These are phyloP conservation scores for Microplitis mediator DNA, from an alignment of 1,140 invertebrate genomes.

Conservation along the genomic window DNA sequence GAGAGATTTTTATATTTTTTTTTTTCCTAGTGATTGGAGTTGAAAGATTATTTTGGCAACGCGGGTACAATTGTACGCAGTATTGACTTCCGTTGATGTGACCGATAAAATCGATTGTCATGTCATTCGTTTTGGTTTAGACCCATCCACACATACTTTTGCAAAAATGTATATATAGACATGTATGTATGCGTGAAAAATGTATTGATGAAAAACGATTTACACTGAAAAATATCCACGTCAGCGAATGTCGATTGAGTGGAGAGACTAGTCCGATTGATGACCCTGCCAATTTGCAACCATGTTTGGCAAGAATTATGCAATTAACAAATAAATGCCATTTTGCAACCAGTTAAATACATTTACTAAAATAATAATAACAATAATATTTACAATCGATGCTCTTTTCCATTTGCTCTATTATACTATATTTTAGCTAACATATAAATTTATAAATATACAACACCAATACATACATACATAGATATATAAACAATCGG, in stretches of 20 bases:
- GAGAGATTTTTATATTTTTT: neutral
- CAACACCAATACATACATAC: neutral
- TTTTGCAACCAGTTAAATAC: constrained; percentile 44
- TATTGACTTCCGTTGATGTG: neutral
- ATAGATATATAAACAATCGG: neutral
- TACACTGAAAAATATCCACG: neutral
- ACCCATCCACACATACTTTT: too few species aligned
- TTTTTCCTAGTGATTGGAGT: neutral
- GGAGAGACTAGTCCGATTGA: constrained; percentile 40
- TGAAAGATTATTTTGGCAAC: neutral
- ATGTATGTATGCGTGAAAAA: too few species aligned
- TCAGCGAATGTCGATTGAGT: constrained; percentile 8
- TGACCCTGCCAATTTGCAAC: constrained; percentile 51
- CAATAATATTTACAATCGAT: neutral
- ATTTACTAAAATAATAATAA: constrained; percentile 4
- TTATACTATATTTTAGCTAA: neutral
- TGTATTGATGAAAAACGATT: too few species aligned
- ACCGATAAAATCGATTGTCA: neutral
- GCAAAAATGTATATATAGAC: too few species aligned
- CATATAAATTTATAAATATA: constrained; percentile 5
- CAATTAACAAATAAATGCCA: constrained; percentile 57
- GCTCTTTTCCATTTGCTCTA: neutral
- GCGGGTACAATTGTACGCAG: neutral
- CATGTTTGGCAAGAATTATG: constrained; percentile 54
- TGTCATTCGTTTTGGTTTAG: too few species aligned